A percentile compares a stretch with the other conserved stretches of the same genome.
Conservation (phyloP, 2,113 vertebrate genomes). For the Martes martes region DNA sequence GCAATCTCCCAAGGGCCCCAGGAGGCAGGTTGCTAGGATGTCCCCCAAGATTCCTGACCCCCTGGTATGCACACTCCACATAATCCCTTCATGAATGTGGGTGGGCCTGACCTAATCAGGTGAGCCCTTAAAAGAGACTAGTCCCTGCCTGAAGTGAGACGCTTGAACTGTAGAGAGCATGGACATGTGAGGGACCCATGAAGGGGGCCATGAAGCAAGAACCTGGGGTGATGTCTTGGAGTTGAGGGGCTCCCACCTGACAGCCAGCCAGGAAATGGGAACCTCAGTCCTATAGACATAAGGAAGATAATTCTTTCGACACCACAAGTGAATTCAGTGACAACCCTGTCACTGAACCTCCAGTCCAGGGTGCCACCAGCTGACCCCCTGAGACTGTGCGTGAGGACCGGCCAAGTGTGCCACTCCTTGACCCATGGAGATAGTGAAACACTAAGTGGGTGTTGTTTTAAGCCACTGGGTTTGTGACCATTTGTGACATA, state of each 20-base stretch:
- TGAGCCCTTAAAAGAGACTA: too few relatives aligned
- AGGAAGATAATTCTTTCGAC: not conserved
- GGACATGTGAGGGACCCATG: not conserved
- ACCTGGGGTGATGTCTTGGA: not conserved
- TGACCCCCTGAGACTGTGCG: not conserved
- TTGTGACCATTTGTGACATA: accelerated
- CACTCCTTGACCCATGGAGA: accelerated
- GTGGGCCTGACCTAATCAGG: not conserved
- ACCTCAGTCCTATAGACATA: too few relatives aligned
- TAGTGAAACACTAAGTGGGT: accelerated
- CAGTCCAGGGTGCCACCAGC: accelerated
- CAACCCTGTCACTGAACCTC: accelerated
- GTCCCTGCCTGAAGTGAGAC: not conserved
- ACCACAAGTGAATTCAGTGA: too few relatives aligned
- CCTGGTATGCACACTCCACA: not conserved
- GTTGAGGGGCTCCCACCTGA: accelerated
- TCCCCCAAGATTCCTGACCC: not conserved
- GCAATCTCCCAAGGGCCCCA: not conserved
- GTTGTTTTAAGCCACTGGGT: not conserved
- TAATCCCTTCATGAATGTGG: not conserved
- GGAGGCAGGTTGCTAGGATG: not conserved
- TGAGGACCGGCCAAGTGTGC: accelerated
- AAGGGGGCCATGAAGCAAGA: not conserved
- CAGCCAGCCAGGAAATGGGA: not conserved
- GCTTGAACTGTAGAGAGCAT: not conserved